phyloP scores from a whole-genome alignment of 2,888 invertebrate genomes.

The Epsilonema sp. region DNA sequence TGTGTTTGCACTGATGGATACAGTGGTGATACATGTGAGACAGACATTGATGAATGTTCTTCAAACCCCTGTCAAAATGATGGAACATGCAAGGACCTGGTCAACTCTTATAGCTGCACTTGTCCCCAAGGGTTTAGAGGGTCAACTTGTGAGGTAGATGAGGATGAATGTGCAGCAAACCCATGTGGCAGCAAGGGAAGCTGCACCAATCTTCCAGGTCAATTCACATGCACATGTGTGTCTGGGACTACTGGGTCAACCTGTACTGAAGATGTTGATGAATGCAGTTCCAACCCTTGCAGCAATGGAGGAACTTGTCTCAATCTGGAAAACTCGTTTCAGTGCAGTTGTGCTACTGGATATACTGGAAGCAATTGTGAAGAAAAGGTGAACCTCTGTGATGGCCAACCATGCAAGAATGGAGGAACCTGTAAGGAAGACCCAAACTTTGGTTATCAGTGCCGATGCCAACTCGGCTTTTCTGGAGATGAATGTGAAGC shows the following conservation, averaged over 20 bases:
- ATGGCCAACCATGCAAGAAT: neutral
- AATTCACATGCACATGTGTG: neutral
- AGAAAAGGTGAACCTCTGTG: too few relatives aligned
- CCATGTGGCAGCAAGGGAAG: neutral
- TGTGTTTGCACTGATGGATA: too few relatives aligned
- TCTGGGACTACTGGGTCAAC: neutral
- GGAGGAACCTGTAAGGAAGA: neutral
- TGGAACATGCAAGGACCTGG: neutral
- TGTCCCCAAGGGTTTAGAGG: neutral
- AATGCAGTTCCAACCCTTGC: neutral
- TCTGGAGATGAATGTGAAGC: too few relatives aligned
- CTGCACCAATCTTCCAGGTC: neutral
- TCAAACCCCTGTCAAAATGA: constrained; percentile 4
- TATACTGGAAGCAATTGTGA: constrained; percentile 67
- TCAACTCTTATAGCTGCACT: neutral
- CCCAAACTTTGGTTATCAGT: too few relatives aligned
- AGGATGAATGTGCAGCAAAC: neutral
- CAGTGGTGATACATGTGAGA: too few relatives aligned
- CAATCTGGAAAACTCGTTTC: constrained; percentile 58
- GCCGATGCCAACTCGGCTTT: too few relatives aligned
- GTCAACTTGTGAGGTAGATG: neutral
- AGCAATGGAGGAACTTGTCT: constrained; percentile 60
- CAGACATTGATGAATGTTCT: constrained; percentile 1
- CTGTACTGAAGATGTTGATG: neutral
- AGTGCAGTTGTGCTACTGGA: constrained; percentile 71